These are phyloP conservation scores for Halisarca cf. caerulea DNA, from an alignment of 37 sponge, comb jelly and placozoan genomes.

Conservation along the genomic window DNA sequence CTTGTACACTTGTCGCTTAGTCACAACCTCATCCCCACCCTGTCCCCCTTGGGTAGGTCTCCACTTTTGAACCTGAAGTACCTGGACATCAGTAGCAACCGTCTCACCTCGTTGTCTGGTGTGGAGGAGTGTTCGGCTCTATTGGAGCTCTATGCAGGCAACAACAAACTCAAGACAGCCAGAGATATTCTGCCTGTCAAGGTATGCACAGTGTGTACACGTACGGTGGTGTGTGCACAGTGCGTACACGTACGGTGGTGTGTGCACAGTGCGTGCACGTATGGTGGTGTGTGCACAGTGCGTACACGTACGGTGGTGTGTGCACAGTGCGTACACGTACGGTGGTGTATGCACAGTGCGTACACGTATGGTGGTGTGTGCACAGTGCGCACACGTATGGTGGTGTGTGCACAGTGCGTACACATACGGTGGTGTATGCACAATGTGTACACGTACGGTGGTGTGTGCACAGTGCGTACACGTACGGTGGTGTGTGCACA, in stretches of 20 bases:
- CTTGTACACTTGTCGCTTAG: slow-evolving; percentile 3
- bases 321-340: neutral
- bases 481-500: too few relatives aligned
- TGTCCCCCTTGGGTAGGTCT: neutral
- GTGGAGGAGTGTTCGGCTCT: slow-evolving; percentile 57
- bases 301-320: too few relatives aligned
- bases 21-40: slow-evolving; percentile 20
- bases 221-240: too few relatives aligned
- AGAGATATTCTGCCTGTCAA: slow-evolving; percentile 65
- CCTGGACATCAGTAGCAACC: slow-evolving; percentile 56
- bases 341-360: neutral
- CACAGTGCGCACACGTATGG: too few relatives aligned
- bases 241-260: too few relatives aligned
- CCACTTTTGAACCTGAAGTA: slow-evolving; percentile 2
- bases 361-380: too few relatives aligned
- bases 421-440: too few relatives aligned
- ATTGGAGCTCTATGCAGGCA: slow-evolving; percentile 67
- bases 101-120: slow-evolving; percentile 15
- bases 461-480: too few relatives aligned
- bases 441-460: too few relatives aligned
- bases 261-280: neutral
- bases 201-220: neutral
- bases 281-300: neutral
- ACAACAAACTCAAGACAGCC: slow-evolving; percentile 51
- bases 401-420: too few relatives aligned